phyloP scores from a whole-genome alignment of 2,113 vertebrate genomes.

The Mus musculus region GRCm39 chrX:76710001-76710500 shows the following conservation, averaged over 20 bases:
- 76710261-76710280: too few relatives aligned
- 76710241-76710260: background rate
- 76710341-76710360: too few relatives aligned
- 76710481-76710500: background rate
- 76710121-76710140: background rate
- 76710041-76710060: background rate
- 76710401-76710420: too few relatives aligned
- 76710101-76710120: background rate
- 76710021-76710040: background rate
- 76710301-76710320: too few relatives aligned
- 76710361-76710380: too few relatives aligned
- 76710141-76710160: background rate
- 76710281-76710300: too few relatives aligned
- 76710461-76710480: background rate
- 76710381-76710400: too few relatives aligned
- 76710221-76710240: background rate
- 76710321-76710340: too few relatives aligned
- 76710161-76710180: background rate
- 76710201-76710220: background rate
- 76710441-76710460: too few relatives aligned
- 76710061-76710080: background rate
- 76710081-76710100: background rate
- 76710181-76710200: background rate
- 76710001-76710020: too few relatives aligned
- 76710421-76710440: too few relatives aligned